Base-by-base conservation (phyloP, 2,797 vertebrate species). In the Clarias laeviceps region DNA sequence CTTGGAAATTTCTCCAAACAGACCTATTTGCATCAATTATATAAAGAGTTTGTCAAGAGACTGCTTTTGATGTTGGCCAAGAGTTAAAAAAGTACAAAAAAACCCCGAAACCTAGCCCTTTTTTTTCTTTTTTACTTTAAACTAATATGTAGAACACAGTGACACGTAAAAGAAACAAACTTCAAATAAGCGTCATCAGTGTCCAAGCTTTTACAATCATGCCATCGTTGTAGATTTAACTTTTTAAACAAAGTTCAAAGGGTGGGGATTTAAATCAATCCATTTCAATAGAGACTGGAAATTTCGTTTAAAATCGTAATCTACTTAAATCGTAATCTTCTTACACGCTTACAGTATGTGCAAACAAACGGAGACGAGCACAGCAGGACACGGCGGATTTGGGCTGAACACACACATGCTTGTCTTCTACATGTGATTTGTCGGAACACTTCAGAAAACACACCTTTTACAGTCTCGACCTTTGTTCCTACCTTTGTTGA, bases 171-270 rank as follows among this genome's bases (percentile, higher is more conserved):
- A 12, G 20, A 20, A 45, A 12, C 69, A n/a, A 72, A 12, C 22
- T 45, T 37, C 11, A 69, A 2, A 45, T n/a, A 0, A 15, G 20
- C 5, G 22, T 45, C 69, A 45, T 72, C 22, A 0, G 22, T 40
- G 34, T 40, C 12, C 68, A 45, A 40, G 69, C 69, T n/a, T 72
- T 72, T 37, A 72, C 69, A 72, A 50, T 40, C 37, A n/a, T 72
- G 12, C n/a, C 5, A 15, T 50, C 2, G 2, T 14, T n/a, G 37
- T 61, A 7, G 22, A 72, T 45, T n/a, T 2, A 3, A 24, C 69
- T 24, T 69, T 70, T 20, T 11, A 34, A 68, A 29, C 14, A 20
- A 45, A 69, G 66, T 37, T 24, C 68, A 22, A 22, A 50, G 14
- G 14, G 40, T n/a, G 5, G 5, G 12, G 14, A 27, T 73, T 73